These are phyloP conservation scores for Dicerorhinus sumatrensis DNA, from an alignment of 2,113 vertebrate species.

Conservation along the genomic window DNA sequence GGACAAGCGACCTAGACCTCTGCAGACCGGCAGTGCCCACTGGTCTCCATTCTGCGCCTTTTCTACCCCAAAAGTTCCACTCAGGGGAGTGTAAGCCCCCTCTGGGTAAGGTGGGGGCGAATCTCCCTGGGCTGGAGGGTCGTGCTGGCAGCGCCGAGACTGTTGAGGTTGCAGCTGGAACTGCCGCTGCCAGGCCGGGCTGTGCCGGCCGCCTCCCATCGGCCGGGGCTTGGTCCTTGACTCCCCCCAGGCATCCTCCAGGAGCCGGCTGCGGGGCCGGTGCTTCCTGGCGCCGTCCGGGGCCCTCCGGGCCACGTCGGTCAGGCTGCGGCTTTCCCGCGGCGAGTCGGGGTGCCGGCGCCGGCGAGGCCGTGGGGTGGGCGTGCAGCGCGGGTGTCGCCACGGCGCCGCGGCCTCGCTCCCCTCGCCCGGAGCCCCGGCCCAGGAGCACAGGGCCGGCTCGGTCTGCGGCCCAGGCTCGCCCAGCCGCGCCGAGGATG, in stretches of 20 bases:
- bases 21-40: conserved; percentile 32
- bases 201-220: not conserved
- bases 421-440: conserved; percentile 78
- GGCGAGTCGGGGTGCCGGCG: not conserved
- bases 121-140: not conserved
- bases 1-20: not conserved
- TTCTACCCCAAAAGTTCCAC: not conserved
- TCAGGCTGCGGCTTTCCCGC: conserved; percentile 67
- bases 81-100: not conserved
- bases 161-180: not conserved
- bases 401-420: conserved; percentile 65
- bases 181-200: not conserved
- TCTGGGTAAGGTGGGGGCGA: not conserved
- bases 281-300: not conserved
- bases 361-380: not conserved
- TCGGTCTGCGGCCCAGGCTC: not conserved
- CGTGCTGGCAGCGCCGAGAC: not conserved
- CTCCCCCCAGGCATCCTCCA: conserved; percentile 33
- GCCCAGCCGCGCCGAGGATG: conserved; percentile 72
- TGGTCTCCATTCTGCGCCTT: conserved; percentile 43
- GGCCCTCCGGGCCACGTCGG: not conserved
- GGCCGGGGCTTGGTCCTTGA: not conserved
- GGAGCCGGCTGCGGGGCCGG: not conserved
- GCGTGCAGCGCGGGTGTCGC: not conserved
- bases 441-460: conserved; percentile 71